Conservation (phyloP, 2,888 invertebrate species). For the Notodromas monacha region DNA sequence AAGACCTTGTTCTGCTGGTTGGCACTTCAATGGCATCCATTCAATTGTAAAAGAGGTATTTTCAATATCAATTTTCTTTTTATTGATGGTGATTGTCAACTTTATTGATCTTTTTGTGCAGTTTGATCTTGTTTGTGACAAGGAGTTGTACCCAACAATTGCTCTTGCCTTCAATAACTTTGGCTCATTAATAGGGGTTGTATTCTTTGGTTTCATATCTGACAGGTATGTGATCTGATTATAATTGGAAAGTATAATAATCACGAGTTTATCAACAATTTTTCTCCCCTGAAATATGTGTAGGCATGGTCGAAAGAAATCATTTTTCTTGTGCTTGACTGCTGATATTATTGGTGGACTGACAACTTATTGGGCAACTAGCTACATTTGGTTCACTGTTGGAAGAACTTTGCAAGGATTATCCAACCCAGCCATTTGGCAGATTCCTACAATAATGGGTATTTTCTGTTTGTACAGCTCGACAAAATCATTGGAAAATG, state of each 20-base stretch:
- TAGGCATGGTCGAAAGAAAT: background rate
- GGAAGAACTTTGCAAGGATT: background rate
- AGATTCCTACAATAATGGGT: background rate
- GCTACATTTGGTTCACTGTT: background rate
- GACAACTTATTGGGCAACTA: background rate
- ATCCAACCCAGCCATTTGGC: background rate
- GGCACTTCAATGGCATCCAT: no score
- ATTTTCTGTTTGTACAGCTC: background rate
- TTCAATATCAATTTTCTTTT: no score
- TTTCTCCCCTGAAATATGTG: no score
- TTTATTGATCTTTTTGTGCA: no score
- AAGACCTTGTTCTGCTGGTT: no score
- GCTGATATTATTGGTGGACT: background rate
- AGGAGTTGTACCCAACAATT: constrained; percentile 6
- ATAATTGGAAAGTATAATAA: no score
- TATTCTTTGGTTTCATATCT: constrained; percentile 5
- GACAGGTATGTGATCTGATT: constrained; percentile 5
- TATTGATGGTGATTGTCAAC: no score
- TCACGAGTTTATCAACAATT: no score
- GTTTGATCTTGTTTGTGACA: constrained; percentile 6
- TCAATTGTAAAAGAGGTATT: no score
- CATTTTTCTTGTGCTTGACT: constrained; percentile 1
- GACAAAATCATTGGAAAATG: background rate
- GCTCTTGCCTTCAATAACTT: constrained; percentile 4
- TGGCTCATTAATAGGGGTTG: constrained; percentile 4